Base-by-base conservation (phyloP, 1,140 invertebrate genomes). In the Bombus confusus region DNA sequence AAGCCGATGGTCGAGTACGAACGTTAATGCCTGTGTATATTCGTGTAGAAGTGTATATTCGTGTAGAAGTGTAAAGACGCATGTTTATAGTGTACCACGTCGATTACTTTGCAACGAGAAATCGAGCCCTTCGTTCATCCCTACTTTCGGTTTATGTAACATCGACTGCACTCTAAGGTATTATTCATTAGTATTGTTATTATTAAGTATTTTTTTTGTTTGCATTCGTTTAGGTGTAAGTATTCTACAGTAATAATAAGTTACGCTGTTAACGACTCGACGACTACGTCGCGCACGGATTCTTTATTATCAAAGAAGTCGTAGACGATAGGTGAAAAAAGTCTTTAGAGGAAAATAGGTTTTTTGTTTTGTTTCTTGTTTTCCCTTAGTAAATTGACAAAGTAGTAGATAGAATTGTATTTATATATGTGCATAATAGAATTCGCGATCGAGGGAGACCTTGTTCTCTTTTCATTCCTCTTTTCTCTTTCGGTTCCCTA, bases 311-410 rank as follows among this genome's bases (percentile, higher is more conserved):
- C 75, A 85, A 86, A 87, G 89, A 83, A 86, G 80, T 86, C 77
- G 83, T 83, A 90, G 87, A 86, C 88, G 81, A 92, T 92, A 93
- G 91, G 92, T 93, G 92, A 92, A 94, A 93, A 92, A 92, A 93
- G 93, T 93, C 91, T 93, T 92, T 93, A 93, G 93, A 93, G 90
- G 90, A 93, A 93, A 93, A 93, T 94, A 93, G 90, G 90, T 92
- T 90, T 82, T 87, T 87, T 88, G 43, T 52, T 71, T 66, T 59
- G 52, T 39, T 31, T 81, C 8, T 52, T 57, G 25, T 85, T 64
- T 86, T 76, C 34, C 66, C 79, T 90, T 86, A 86, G 89, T 92
- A 92, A 93, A 94, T 94, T 94, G 93, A 94, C 94, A 94, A 93
- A 78, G 75, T 78, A 78, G 93, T 94, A 94, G 93, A 94, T 93